These are phyloP conservation scores for Caprella mutica DNA, from an alignment of 2,888 invertebrate species.

Conservation along the genomic window DNA sequence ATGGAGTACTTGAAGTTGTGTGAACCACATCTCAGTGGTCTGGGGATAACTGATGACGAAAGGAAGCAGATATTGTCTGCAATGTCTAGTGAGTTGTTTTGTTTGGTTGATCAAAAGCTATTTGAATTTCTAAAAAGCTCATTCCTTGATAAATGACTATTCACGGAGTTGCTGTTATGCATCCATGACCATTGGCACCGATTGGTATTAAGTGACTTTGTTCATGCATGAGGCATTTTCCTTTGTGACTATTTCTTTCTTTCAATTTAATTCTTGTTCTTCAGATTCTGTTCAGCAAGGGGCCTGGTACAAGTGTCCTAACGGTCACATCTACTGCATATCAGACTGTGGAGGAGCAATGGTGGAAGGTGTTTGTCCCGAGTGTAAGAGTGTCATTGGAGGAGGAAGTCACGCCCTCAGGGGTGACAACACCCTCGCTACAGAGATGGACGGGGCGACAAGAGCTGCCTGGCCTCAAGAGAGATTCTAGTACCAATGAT, in stretches of 20 bases:
- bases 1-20: not conserved
- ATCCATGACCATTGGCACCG: too few species aligned
- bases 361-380: conserved; percentile 46
- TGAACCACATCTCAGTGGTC: not conserved
- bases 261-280: too few species aligned
- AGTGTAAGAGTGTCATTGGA: conserved; percentile 51
- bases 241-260: too few species aligned
- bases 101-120: too few species aligned
- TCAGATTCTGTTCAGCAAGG: conserved; percentile 48
- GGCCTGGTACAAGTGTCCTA: conserved; percentile 60
- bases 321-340: conserved; percentile 56
- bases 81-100: too few species aligned
- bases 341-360: conserved; percentile 57
- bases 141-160: too few species aligned
- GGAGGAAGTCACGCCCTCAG: conserved; percentile 44
- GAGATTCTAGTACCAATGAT: too few species aligned
- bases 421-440: conserved; percentile 42
- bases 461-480: conserved; percentile 35
- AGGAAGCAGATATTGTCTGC: conserved; percentile 48
- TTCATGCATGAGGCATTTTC: too few species aligned
- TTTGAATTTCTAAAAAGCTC: too few species aligned
- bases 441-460: conserved; percentile 41
- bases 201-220: too few species aligned
- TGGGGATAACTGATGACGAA: conserved; percentile 44
- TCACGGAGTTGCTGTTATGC: too few species aligned